Percentiles rank a stretch among this genome's conserved stretches.
Conservation (phyloP, 2,888 invertebrate genomes). For the Stenoptilia bipunctidactyla region DNA sequence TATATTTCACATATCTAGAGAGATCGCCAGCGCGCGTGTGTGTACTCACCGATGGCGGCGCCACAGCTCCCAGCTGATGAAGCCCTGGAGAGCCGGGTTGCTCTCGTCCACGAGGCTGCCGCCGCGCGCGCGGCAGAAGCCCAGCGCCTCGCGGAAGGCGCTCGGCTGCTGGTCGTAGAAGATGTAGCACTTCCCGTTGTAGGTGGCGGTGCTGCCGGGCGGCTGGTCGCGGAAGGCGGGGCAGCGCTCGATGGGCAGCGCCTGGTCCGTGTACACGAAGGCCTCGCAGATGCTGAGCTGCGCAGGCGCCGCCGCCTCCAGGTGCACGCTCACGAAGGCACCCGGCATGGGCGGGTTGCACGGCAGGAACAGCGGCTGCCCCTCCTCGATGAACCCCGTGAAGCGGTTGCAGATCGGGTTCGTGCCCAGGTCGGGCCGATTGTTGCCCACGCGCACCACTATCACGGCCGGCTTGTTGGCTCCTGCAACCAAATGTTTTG, state of each 20-base stretch:
- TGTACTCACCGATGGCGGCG: slow-evolving; percentile 84
- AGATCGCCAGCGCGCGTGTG: no score
- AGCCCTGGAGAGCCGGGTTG: slow-evolving; percentile 93
- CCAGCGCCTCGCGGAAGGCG: slow-evolving; percentile 82
- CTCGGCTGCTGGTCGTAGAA: slow-evolving; percentile 91
- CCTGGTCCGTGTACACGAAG: slow-evolving; percentile 93
- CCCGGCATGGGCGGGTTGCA: slow-evolving; percentile 97
- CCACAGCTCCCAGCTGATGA: slow-evolving; percentile 96
- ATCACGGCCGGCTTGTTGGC: slow-evolving; percentile 85
- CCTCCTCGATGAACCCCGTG: slow-evolving; percentile 88
- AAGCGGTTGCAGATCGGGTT: slow-evolving; percentile 94
- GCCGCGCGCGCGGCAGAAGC: slow-evolving; percentile 84
- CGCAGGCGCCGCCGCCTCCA: slow-evolving; percentile 81
- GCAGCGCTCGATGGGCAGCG: slow-evolving; percentile 90
- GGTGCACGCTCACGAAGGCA: slow-evolving; percentile 92
- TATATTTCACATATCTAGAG: no score
- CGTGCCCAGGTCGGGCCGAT: slow-evolving; percentile 90
- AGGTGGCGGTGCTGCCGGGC: slow-evolving; percentile 91
- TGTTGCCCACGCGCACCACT: slow-evolving; percentile 92
- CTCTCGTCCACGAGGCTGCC: slow-evolving; percentile 92
- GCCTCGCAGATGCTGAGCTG: slow-evolving; percentile 93
- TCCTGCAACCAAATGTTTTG: slow-evolving; percentile 66
- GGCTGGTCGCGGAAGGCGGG: slow-evolving; percentile 94
- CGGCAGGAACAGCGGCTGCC: slow-evolving; percentile 90
- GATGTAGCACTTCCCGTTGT: slow-evolving; percentile 95